Conservation (phyloP, 2,797 vertebrate species). For the Myotis myotis region DNA sequence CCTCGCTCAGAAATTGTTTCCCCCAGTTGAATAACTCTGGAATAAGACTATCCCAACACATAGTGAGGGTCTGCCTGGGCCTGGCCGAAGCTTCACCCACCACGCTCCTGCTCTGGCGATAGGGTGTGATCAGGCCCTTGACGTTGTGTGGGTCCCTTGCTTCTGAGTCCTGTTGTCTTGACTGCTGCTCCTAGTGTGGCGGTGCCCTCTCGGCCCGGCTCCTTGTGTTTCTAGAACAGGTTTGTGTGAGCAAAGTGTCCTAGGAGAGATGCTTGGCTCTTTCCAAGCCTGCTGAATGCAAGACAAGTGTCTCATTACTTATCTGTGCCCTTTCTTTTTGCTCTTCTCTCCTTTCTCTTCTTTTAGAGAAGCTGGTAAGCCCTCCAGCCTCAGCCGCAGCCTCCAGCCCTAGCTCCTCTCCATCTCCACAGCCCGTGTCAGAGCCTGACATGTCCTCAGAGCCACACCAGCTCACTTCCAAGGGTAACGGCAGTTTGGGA, state of each 20-base stretch:
- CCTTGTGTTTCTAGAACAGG: background rate
- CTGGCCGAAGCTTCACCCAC: background rate
- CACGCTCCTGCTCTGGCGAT: background rate
- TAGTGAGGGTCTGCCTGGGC: background rate
- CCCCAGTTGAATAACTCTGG: background rate
- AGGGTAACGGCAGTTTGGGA: slow-evolving; percentile 89
- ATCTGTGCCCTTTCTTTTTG: slow-evolving; percentile 79
- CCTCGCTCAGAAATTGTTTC: background rate
- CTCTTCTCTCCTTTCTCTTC: slow-evolving; percentile 83
- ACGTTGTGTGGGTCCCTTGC: background rate
- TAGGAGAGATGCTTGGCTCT: slow-evolving; percentile 69
- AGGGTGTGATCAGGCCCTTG: background rate
- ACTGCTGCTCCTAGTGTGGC: background rate
- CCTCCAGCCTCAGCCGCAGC: slow-evolving; percentile 89
- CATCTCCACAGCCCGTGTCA: slow-evolving; percentile 89
- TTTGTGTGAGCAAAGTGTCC: background rate
- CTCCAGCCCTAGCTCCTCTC: slow-evolving; percentile 90
- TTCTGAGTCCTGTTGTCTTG: background rate
- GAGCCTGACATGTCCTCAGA: slow-evolving; percentile 89
- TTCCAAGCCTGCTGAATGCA: slow-evolving; percentile 74
- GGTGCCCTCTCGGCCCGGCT: background rate
- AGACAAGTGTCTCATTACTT: slow-evolving; percentile 76
- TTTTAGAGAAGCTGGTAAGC: slow-evolving; percentile 89
- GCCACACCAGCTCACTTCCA: slow-evolving; percentile 87
- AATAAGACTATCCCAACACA: background rate